Evolutionary conservation across 2,797 vertebrate genomes (phyloP).

Genomic region (Oryzias dopingdopingensis): DNA sequence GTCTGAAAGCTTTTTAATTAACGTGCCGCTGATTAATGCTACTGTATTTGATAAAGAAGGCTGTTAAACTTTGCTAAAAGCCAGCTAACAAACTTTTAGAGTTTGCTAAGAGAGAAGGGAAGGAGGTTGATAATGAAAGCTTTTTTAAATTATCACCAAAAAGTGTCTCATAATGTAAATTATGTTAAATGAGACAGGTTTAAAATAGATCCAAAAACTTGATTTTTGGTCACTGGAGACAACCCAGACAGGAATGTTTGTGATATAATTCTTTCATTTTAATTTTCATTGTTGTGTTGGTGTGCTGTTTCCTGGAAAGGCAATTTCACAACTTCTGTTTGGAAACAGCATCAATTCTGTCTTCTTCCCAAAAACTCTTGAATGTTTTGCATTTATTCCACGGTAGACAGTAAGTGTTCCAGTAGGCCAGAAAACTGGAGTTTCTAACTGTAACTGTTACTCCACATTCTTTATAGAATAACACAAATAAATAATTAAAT

Average conservation of each 20-base stretch:
- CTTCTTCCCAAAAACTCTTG: no score
- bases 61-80: conserved; percentile 73
- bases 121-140: conserved; percentile 13
- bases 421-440: no score
- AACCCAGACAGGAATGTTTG: not conserved
- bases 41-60: conserved; percentile 63
- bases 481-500: no score
- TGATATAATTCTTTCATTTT: not conserved
- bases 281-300: no score
- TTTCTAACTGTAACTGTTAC: no score
- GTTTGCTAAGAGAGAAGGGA: conserved; percentile 7
- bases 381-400: no score
- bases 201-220: not conserved
- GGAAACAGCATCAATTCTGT: no score
- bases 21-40: conserved; percentile 61
- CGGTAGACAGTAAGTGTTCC: no score
- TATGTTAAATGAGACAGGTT: conserved; percentile 19
- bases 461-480: no score
- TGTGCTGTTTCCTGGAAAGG: no score
- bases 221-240: not conserved
- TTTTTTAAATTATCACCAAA: not conserved
- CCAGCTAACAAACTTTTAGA: conserved; percentile 37
- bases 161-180: conserved; percentile 2
- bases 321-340: no score
- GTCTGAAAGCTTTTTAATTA: conserved; percentile 85